A percentile compares a stretch with the other conserved stretches of the same genome.
Evolutionary conservation across 2,113 vertebrate genomes (phyloP).

Genomic region (Dicrurus megarhynchus): DNA sequence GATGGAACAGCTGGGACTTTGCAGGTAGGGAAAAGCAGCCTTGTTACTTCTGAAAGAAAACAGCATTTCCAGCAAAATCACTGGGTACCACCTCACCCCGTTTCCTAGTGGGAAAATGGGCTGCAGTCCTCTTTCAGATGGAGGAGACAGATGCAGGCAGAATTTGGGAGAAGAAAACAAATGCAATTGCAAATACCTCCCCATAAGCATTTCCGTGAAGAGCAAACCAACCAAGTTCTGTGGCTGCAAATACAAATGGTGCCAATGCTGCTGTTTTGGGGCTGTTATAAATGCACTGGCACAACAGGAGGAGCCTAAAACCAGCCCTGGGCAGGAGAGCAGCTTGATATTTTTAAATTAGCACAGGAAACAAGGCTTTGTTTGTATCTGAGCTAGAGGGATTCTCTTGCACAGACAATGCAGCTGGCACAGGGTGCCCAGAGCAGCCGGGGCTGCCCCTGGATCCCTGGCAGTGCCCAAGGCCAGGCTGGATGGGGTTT

Average conservation of each 20-base stretch:
- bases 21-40: background rate
- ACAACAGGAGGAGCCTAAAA: background rate
- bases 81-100: background rate
- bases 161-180: background rate
- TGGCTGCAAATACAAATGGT: background rate
- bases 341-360: background rate
- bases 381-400: background rate
- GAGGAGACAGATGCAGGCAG: background rate
- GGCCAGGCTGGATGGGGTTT: background rate
- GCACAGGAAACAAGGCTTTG: background rate
- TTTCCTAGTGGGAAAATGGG: background rate
- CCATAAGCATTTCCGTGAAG: background rate
- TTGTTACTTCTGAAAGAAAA: background rate
- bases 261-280: background rate
- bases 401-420: background rate
- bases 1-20: background rate
- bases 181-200: background rate
- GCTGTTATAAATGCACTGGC: accelerated
- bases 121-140: background rate
- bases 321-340: background rate
- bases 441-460: background rate
- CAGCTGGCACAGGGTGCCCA: background rate
- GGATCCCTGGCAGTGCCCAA: background rate
- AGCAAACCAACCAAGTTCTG: background rate
- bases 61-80: background rate